Evolutionary conservation across 2,797 vertebrate species (phyloP).

Genomic region (Lutjanus argentimaculatus): DNA sequence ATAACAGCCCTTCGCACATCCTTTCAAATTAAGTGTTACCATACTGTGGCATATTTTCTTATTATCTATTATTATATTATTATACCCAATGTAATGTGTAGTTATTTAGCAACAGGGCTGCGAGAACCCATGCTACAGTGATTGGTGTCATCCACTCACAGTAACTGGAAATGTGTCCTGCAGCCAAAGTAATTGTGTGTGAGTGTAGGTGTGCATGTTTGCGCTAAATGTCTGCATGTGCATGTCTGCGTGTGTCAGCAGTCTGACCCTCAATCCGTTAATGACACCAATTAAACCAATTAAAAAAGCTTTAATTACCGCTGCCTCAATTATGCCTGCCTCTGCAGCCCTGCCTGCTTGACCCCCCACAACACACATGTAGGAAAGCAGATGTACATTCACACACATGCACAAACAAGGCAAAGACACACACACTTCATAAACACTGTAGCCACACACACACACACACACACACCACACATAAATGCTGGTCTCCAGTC

Average conservation of each 20-base stretch:
- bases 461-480: background rate
- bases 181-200: slow-evolving; percentile 14
- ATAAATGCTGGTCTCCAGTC: slow-evolving; percentile 14
- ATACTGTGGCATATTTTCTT: no score
- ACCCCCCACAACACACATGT: background rate
- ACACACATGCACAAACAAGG: background rate
- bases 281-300: slow-evolving; percentile 68
- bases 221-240: background rate
- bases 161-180: slow-evolving; percentile 1
- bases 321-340: slow-evolving; percentile 41
- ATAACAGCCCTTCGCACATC: no score
- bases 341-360: slow-evolving; percentile 41
- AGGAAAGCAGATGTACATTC: background rate
- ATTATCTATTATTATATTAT: background rate
- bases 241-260: slow-evolving; percentile 43
- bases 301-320: slow-evolving; percentile 64
- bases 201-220: slow-evolving; percentile 17
- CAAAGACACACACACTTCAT: background rate
- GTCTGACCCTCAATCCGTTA: slow-evolving; percentile 45
- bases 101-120: background rate
- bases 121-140: no score
- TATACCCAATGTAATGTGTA: background rate
- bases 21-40: no score
- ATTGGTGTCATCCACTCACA: background rate
- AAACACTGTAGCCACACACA: background rate